Evolutionary conservation across 2,113 vertebrate species (phyloP).

Genomic region (Corapipo altera): DNA sequence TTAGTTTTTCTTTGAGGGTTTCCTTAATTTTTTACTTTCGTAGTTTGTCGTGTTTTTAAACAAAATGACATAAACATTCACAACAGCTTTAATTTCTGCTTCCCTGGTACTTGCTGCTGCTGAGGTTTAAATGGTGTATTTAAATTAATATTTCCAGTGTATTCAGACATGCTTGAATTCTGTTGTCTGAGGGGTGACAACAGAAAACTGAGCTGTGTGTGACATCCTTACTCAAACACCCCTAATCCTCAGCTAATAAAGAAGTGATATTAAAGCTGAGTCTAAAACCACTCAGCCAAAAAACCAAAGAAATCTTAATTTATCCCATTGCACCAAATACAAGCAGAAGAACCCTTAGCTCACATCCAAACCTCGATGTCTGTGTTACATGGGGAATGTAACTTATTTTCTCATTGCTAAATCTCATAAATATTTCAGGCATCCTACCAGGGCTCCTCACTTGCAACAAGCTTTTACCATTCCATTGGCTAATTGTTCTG

Average conservation of each 20-base stretch:
- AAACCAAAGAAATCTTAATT: background rate
- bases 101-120: background rate
- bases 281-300: background rate
- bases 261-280: background rate
- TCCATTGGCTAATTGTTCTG: background rate
- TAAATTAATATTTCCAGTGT: background rate
- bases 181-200: too few species aligned
- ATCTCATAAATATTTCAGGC: background rate
- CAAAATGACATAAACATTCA: background rate
- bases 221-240: background rate
- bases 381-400: background rate
- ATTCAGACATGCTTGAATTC: too few species aligned
- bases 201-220: background rate
- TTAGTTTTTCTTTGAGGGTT: background rate
- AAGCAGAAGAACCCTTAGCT: background rate
- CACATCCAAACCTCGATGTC: background rate
- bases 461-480: background rate
- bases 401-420: background rate
- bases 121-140: background rate
- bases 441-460: background rate
- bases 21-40: background rate
- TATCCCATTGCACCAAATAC: fast-evolving
- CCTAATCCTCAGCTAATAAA: background rate
- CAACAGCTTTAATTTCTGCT: background rate
- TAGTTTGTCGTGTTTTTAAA: background rate